Evolutionary conservation across 2,113 vertebrate species (phyloP).

Genomic region (Saguinus midas): DNA sequence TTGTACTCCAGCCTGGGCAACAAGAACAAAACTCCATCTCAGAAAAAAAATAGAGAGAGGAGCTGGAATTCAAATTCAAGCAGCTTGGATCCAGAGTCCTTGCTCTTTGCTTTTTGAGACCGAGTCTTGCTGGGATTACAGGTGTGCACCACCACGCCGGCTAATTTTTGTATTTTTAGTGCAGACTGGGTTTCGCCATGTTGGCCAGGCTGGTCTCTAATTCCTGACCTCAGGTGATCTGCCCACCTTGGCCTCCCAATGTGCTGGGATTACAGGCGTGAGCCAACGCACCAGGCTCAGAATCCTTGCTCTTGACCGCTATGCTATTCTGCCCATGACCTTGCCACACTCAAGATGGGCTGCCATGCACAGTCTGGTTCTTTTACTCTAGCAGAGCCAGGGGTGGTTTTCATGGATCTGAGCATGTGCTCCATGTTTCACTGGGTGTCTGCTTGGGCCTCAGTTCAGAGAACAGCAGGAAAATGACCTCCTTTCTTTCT

Average conservation of each 20-base stretch:
- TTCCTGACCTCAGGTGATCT: too few species aligned
- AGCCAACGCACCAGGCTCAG: too few species aligned
- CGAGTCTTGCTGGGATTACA: too few species aligned
- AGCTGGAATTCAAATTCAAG: background rate
- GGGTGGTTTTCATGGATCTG: background rate
- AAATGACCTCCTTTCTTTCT: background rate
- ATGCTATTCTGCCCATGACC: accelerated
- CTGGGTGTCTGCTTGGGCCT: background rate
- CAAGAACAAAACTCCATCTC: too few species aligned
- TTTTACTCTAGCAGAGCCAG: background rate
- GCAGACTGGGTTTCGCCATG: too few species aligned
- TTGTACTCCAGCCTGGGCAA: too few species aligned
- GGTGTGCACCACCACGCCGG: too few species aligned
- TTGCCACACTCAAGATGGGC: accelerated
- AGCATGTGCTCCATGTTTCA: accelerated
- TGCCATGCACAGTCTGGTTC: background rate
- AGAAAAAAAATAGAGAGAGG: background rate
- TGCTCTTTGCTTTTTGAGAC: too few species aligned
- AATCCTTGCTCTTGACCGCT: background rate
- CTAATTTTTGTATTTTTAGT: too few species aligned
- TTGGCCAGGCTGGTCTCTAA: too few species aligned
- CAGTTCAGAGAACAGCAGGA: background rate
- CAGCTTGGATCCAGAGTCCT: background rate
- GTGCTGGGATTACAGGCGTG: too few species aligned
- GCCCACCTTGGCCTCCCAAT: too few species aligned